Percentiles rank a stretch among this genome's conserved stretches.
Evolutionary conservation across 2,113 vertebrate species (phyloP).

Genomic region (Otis tarda): DNA sequence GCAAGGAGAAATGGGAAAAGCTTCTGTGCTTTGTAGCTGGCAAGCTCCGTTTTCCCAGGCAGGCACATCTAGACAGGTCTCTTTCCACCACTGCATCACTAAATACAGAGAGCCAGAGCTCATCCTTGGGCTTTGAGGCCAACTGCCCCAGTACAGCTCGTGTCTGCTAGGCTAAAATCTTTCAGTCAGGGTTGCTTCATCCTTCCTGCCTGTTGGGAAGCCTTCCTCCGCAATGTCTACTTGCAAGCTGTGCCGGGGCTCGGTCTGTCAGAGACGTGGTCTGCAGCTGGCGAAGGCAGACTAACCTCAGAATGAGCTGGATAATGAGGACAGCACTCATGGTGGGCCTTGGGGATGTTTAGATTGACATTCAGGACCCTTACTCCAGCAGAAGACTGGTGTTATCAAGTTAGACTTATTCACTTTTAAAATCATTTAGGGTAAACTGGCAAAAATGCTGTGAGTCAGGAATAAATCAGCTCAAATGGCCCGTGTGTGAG

Average conservation of each 20-base stretch:
- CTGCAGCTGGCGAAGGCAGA: neutral
- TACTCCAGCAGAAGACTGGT: neutral
- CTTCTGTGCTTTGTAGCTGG: neutral
- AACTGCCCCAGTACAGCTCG: neutral
- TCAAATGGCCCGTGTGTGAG: neutral
- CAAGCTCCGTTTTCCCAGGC: neutral
- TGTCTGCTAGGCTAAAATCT: neutral
- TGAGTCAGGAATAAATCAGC: neutral
- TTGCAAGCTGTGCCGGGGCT: neutral
- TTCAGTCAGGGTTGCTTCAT: neutral
- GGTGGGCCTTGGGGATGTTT: neutral
- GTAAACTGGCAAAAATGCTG: neutral
- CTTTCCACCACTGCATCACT: neutral
- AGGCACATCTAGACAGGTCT: neutral
- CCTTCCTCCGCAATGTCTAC: neutral
- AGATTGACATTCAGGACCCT: neutral
- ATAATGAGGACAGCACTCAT: accelerated
- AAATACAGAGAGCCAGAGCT: neutral
- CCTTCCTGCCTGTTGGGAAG: neutral
- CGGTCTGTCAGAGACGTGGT: neutral
- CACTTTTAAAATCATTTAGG: neutral
- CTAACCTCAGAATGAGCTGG: neutral
- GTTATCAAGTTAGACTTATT: neutral
- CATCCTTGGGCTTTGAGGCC: neutral
- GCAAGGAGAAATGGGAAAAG: neutral